Conservation (phyloP, 2,888 invertebrate genomes). For the Helleia helle region DNA sequence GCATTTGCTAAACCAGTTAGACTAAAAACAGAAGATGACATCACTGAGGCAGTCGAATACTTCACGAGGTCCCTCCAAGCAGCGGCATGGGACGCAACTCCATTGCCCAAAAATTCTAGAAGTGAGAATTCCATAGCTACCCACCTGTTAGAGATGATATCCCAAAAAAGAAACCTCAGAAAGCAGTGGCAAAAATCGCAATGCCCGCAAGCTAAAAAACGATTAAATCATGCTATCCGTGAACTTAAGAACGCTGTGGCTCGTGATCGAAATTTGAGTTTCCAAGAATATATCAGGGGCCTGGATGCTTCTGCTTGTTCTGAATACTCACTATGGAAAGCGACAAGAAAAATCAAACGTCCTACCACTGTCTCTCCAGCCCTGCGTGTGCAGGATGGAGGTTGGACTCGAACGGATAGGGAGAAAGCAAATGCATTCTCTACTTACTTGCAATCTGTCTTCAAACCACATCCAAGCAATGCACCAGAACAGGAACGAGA, state of each 20-base stretch:
- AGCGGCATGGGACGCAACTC: background rate
- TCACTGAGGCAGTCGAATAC: background rate
- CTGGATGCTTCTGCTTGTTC: conserved; percentile 15
- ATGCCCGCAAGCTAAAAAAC: background rate
- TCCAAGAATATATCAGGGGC: conserved; percentile 9
- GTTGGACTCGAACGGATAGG: no score
- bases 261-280: background rate
- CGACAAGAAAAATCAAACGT: conserved; percentile 15
- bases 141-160: no score
- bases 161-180: background rate
- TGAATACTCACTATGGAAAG: conserved; percentile 21
- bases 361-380: no score
- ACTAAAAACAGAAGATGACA: background rate
- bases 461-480: no score
- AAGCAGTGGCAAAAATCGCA: background rate
- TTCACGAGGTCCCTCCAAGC: background rate
- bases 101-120: background rate
- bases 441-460: no score
- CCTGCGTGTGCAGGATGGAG: no score
- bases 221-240: background rate
- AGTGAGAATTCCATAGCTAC: no score
- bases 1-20: background rate
- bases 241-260: background rate
- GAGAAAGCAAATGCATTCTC: no score
- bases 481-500: no score